Conservation (phyloP, 2,888 invertebrate species). For the Parnassius orleans region DNA sequence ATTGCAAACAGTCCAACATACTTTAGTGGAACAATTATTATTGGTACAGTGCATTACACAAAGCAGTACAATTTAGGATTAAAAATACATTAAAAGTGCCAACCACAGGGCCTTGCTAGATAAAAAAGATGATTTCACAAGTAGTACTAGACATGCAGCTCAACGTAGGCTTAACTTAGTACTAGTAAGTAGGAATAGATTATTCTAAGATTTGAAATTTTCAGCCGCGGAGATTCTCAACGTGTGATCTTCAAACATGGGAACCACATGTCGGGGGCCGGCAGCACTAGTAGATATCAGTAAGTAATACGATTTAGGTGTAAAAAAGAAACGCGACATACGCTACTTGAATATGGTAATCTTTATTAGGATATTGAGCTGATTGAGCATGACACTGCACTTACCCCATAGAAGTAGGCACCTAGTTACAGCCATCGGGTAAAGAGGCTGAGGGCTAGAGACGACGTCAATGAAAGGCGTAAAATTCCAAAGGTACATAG, state of each 20-base stretch:
- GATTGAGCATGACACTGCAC: constrained; percentile 20
- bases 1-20: neutral
- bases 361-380: constrained; percentile 5
- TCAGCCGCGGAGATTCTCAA: constrained; percentile 87
- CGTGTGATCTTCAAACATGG: constrained; percentile 87
- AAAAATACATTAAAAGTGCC: neutral
- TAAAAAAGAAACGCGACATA: neutral
- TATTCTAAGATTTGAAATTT: constrained; percentile 40
- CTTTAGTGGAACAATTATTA: constrained; percentile 1
- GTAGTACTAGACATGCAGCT: constrained; percentile 16
- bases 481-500: neutral
- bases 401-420: constrained; percentile 22
- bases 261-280: constrained; percentile 85
- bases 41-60: neutral
- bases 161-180: constrained; percentile 20
- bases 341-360: neutral
- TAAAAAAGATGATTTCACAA: neutral
- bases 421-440: constrained; percentile 7
- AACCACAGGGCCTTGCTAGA: constrained; percentile 9
- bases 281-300: constrained; percentile 85
- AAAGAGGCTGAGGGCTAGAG: constrained; percentile 23
- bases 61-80: neutral
- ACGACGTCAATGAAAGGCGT: constrained; percentile 5
- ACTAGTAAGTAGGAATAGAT: constrained; percentile 24
- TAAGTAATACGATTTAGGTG: constrained; percentile 59